Evolutionary conservation across 2,888 invertebrate species (phyloP), one percentile per base, ranked within the genome.

Genomic region (Nebria brevicollis): DNA sequence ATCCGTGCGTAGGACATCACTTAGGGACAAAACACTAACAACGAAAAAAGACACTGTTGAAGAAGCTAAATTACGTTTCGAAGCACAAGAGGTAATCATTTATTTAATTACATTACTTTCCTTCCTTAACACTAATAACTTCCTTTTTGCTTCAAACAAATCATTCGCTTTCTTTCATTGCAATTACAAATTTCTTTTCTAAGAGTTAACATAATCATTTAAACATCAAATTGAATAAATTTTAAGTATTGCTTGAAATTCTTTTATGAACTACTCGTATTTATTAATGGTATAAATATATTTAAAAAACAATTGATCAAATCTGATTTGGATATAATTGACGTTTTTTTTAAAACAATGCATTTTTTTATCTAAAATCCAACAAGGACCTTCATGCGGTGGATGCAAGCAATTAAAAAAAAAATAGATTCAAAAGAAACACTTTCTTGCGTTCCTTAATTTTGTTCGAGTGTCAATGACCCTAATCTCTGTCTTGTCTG

Each of bases 1-100:
- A 86, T 98, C 97, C 74, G 97, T 98, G 70, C 93, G 98, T 66
- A 92, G 98, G 83, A 98, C 98, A 68, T 98, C 97, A 72, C 92
- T 98, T 83, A 92, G 98, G 25, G 98, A 98, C 89, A 98, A 98
- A 90, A 96, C 95, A 84, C 91, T 97, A 84, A 96, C 98, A 78
- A 96, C 98, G 66, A 96, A 97, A 89, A 95, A 97, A 85, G 98
- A 98, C 90, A 98, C 97, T 26, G 94, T 96, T 68, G 97, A 98
- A 87, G 98, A 98, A 89, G 97, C 97, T 26, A 91, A 95, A 82
- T 89, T 95, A 68, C 91, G 95, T 86, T 87, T 94, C 85, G 92
- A 93, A 88, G 92, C 92, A 80, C 92, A 92, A 87, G 92, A 92
- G 89, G 92, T 90, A 85, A 83, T 83, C 68, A 68, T 5, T 68